phyloP scores from a whole-genome alignment of 2,888 invertebrate genomes.

The Pheosia tremula region DNA sequence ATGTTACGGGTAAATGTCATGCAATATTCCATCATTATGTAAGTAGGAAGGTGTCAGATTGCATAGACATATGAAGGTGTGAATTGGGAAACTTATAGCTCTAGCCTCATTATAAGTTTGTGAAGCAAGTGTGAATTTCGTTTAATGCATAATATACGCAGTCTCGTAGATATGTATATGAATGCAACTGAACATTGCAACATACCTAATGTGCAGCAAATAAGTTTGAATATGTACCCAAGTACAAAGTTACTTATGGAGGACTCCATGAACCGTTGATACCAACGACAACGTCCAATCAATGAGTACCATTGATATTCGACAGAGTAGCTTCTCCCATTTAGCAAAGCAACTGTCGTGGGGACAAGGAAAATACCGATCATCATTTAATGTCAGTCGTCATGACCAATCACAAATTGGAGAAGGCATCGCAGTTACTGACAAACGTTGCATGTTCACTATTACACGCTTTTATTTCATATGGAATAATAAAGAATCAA shows the following conservation, averaged over 20 bases:
- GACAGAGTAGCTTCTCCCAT: background rate
- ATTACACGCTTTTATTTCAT: background rate
- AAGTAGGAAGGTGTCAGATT: background rate
- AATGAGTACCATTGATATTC: background rate
- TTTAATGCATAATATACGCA: background rate
- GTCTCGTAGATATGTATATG: background rate
- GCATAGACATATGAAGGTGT: background rate
- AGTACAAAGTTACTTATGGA: too few species aligned
- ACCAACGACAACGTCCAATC: background rate
- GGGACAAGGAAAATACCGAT: background rate
- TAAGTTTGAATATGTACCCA: background rate
- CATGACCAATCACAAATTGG: background rate
- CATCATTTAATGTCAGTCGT: background rate
- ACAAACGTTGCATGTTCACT: background rate
- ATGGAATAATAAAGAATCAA: background rate
- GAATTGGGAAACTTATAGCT: background rate
- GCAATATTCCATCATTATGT: conserved; percentile 4
- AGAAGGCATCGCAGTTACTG: background rate
- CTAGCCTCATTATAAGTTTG: background rate
- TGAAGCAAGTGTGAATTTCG: conserved; percentile 6
- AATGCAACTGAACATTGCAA: background rate
- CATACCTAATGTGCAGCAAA: background rate
- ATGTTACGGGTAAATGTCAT: conserved; percentile 7
- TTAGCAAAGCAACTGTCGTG: background rate
- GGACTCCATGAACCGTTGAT: background rate